Conservation (phyloP, 2,888 invertebrate genomes). For the Melangyna quadrimaculata region DNA sequence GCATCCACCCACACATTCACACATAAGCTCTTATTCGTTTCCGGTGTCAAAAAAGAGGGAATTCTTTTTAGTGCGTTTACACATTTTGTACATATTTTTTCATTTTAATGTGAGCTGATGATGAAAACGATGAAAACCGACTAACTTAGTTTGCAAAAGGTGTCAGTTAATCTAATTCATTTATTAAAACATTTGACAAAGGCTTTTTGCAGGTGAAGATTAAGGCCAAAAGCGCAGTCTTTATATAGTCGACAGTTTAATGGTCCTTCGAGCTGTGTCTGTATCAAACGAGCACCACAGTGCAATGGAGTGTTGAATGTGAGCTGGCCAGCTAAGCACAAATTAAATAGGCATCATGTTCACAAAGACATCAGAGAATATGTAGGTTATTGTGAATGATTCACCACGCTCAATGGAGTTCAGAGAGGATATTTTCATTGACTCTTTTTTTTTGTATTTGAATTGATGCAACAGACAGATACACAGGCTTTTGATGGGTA, state of each 20-base stretch:
- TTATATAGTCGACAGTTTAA: not conserved
- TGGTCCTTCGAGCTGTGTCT: not conserved
- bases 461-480: not conserved
- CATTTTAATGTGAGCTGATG: too few relatives aligned
- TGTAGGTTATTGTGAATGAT: not conserved
- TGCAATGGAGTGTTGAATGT: too few relatives aligned
- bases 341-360: not conserved
- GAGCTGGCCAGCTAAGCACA: not conserved
- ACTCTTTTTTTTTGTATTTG: not conserved
- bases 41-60: not conserved
- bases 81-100: not conserved
- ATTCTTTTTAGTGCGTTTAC: slow-evolving; percentile 4
- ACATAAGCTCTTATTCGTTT: not conserved
- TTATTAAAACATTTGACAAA: not conserved
- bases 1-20: not conserved
- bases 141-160: not conserved
- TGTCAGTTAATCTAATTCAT: not conserved
- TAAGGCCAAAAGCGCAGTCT: not conserved
- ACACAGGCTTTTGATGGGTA: not conserved
- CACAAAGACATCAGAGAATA: not conserved
- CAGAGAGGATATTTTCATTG: not conserved
- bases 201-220: not conserved
- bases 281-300: not conserved
- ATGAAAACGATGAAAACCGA: not conserved
- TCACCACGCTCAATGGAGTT: not conserved